These are phyloP conservation scores for Trypoxylus dichotomus DNA, from an alignment of 1,140 invertebrate species.

Conservation along the genomic window DNA sequence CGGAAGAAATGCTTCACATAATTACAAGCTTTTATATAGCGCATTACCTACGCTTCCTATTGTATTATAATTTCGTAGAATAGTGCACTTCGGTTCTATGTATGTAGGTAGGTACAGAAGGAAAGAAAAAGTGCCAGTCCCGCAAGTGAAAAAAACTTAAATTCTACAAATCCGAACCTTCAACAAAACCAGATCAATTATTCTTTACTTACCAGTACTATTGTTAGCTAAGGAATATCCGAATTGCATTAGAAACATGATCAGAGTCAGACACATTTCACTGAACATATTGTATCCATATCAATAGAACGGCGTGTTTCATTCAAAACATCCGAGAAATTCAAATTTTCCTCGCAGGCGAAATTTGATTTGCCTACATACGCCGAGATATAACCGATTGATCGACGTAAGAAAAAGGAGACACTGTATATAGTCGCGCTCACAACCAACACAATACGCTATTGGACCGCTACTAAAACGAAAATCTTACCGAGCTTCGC, in stretches of 20 bases:
- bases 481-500: conserved; percentile 1
- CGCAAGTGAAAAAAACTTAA: background rate
- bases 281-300: conserved; percentile 28
- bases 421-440: background rate
- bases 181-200: conserved; percentile 9
- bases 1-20: background rate
- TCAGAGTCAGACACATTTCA: conserved; percentile 14
- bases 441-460: background rate
- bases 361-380: background rate
- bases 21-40: background rate
- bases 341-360: background rate
- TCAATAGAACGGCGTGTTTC: conserved; percentile 14
- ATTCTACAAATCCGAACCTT: background rate
- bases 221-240: conserved; percentile 23
- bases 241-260: conserved; percentile 24
- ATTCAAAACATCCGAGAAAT: conserved; percentile 19
- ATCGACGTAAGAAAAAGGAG: background rate
- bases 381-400: background rate
- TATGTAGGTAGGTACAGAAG: background rate
- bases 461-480: background rate
- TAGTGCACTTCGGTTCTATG: background rate
- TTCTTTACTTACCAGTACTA: conserved; percentile 12
- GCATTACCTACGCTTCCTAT: background rate
- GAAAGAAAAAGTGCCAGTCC: background rate
- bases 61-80: background rate